Conservation (phyloP, 2,888 invertebrate genomes). For the Rhogogaster chlorosoma region DNA sequence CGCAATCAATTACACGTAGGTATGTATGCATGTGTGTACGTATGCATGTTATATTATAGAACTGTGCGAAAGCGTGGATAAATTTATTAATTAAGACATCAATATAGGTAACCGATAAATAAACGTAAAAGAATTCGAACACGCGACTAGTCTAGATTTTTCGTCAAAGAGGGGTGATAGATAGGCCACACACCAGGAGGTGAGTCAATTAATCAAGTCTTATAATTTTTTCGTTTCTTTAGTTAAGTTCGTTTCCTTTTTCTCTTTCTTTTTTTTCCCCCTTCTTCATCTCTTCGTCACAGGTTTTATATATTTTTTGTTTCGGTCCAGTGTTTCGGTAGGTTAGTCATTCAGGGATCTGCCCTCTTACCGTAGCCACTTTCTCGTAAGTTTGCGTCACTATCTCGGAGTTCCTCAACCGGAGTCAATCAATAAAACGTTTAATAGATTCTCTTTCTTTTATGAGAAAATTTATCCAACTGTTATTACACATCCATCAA, state of each 20-base stretch:
- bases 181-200: slow-evolving; percentile 41
- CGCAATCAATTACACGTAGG: background rate
- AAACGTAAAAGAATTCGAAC: slow-evolving; percentile 5
- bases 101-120: background rate
- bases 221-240: slow-evolving; percentile 50
- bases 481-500: background rate
- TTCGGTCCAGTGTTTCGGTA: slow-evolving; percentile 64
- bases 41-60: background rate
- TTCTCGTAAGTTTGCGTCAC: slow-evolving; percentile 61
- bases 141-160: slow-evolving; percentile 15
- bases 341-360: slow-evolving; percentile 59
- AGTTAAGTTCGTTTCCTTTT: slow-evolving; percentile 52
- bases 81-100: background rate
- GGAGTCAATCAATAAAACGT: slow-evolving; percentile 23
- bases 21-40: background rate
- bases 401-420: slow-evolving; percentile 10
- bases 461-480: background rate
- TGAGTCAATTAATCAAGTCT: slow-evolving; percentile 50
- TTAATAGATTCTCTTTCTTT: background rate
- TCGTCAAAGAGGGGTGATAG: background rate
- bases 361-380: slow-evolving; percentile 61
- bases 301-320: slow-evolving; percentile 26
- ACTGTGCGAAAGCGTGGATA: slow-evolving; percentile 6
- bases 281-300: background rate
- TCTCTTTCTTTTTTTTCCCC: slow-evolving; percentile 50